A percentile compares a stretch with the other conserved stretches of the same genome.
These are phyloP conservation scores for Gonioctena quinquepunctata DNA, from an alignment of 1,140 invertebrate genomes.

Conservation along the genomic window DNA sequence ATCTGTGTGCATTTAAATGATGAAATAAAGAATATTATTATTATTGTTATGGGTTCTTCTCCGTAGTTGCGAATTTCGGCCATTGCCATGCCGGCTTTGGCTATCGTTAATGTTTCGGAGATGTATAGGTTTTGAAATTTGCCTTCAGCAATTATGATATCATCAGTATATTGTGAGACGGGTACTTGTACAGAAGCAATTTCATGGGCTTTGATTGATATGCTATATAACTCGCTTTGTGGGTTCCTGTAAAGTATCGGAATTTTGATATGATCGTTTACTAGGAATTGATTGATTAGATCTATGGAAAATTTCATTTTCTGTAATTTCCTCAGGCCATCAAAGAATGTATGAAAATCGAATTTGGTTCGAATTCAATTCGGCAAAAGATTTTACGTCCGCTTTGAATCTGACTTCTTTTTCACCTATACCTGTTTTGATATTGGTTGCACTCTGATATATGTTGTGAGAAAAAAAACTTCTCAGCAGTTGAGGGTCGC, in stretches of 20 bases:
- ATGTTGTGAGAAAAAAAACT: slow-evolving; percentile 30
- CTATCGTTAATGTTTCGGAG: neutral
- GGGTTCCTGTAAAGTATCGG: slow-evolving; percentile 21
- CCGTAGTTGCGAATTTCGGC: neutral
- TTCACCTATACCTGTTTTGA: slow-evolving; percentile 26
- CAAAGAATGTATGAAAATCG: slow-evolving; percentile 38
- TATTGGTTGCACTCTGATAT: slow-evolving; percentile 2
- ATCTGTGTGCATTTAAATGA: too few species aligned
- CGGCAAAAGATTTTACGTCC: slow-evolving; percentile 22
- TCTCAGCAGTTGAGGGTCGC: slow-evolving; percentile 26
- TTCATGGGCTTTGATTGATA: neutral
- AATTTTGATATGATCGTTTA: slow-evolving; percentile 21
- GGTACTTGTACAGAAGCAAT: neutral
- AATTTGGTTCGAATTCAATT: slow-evolving; percentile 29
- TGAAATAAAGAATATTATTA: too few species aligned
- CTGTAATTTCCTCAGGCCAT: slow-evolving; percentile 33
- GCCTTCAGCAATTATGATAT: neutral
- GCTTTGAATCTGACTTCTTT: slow-evolving; percentile 27
- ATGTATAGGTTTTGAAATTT: neutral
- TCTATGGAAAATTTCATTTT: slow-evolving; percentile 29
- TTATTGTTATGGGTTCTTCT: neutral
- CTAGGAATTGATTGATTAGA: slow-evolving; percentile 19
- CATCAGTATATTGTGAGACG: neutral
- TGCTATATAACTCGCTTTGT: neutral
- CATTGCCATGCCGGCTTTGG: too few species aligned